Base-by-base conservation (phyloP, 2,797 vertebrate species). In the Mus minutoides region DNA sequence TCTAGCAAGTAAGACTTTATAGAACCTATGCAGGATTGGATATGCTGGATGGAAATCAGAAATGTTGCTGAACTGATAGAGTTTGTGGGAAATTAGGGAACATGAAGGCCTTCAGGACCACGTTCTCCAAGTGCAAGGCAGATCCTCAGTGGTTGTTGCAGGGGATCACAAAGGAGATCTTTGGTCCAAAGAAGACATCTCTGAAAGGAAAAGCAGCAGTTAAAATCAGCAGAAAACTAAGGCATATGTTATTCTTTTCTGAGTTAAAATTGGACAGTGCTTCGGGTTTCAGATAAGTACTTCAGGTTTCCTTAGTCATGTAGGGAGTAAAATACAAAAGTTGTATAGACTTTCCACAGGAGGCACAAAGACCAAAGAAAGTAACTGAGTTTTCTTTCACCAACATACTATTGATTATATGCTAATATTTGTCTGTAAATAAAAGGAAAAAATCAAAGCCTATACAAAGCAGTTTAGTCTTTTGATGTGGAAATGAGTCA, bases 161-260 rank as follows among this genome's bases (percentile, higher is more conserved):
- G 90, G 99, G 99, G 88, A 99, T 99, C 98, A 99, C 97, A 92
- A 98, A 99, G 80, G 99, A 99, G 96, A 99, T 98, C 97, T 98
- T 99, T 91, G 98, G 98, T 93, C 99, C 99, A 96, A 99, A 99
- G 98, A 99, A 99, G 96, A 99, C 95, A 77, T 98, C 97, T 97
- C 99, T 99, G 98, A 96, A 99, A 99, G 92, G 98, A 91, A 98
- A 17, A 96, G 83, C 89, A 87, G 83, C 19, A 60, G 2, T 97
- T 96, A 96, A 97, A 75, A 92, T 64, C 60, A 85, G 40, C 22
- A 80, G 17, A 67, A 91, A 62, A 49, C 46, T 37, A 76, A 54
- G 40, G 46, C 64, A 49, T 16, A 43, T 67, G 6, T 94, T 94
- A 91, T 22, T 88, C 40, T 92, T 85, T 85, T 71, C n/a, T 92